These are phyloP conservation scores for Castor canadensis DNA, from an alignment of 2,113 vertebrate genomes.

Conservation along the genomic window DNA sequence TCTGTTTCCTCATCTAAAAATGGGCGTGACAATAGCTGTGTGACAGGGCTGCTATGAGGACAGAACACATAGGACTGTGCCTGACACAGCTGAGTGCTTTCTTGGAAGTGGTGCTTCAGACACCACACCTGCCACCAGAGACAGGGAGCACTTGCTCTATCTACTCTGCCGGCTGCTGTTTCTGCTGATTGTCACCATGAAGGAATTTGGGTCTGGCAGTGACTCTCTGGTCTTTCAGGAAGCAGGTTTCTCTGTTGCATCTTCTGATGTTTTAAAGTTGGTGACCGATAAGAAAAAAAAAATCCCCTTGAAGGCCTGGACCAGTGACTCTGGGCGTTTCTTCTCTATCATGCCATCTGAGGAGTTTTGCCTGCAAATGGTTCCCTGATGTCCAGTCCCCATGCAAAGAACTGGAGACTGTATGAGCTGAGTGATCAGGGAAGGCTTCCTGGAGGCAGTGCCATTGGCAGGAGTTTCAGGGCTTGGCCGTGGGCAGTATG, in stretches of 20 bases:
- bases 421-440: background rate
- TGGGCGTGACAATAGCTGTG: background rate
- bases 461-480: background rate
- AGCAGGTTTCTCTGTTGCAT: background rate
- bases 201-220: background rate
- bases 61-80: accelerated
- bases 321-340: background rate
- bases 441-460: background rate
- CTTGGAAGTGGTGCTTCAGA: background rate
- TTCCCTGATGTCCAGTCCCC: background rate
- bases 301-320: background rate
- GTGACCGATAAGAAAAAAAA: background rate
- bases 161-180: accelerated
- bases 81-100: background rate
- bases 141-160: too few relatives aligned
- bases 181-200: background rate
- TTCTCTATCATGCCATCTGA: accelerated
- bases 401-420: background rate
- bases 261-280: background rate
- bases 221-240: background rate
- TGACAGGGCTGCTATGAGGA: background rate
- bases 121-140: accelerated
- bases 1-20: background rate
- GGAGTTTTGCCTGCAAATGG: background rate
- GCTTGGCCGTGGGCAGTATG: background rate